phyloP scores from a whole-genome alignment of 2,797 vertebrate species.

The Anolis apletophallus region DNA sequence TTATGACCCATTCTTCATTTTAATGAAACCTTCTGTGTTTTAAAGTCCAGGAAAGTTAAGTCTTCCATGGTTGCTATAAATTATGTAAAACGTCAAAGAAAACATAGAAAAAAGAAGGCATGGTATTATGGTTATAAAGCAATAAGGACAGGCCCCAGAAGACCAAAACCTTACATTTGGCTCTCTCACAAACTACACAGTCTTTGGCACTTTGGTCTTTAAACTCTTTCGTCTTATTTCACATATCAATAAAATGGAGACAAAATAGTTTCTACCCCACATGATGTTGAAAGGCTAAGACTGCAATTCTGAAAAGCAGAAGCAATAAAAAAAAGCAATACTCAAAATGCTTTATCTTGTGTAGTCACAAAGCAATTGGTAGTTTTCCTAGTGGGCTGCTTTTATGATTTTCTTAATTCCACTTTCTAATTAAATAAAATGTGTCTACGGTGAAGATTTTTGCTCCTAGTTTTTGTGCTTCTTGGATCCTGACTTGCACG shows the following conservation, averaged over 20 bases:
- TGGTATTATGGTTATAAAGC: constrained; percentile 20
- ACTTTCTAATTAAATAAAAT: too few relatives aligned
- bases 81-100: constrained; percentile 24
- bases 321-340: neutral
- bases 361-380: neutral
- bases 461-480: too few relatives aligned
- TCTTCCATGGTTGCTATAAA: constrained; percentile 6
- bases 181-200: neutral
- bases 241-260: constrained; percentile 2
- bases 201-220: constrained; percentile 12
- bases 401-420: too few relatives aligned
- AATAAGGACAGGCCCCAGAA: neutral
- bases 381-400: too few relatives aligned
- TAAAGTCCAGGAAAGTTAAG: constrained; percentile 26
- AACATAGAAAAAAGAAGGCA: neutral
- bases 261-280: neutral
- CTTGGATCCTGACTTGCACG: too few relatives aligned
- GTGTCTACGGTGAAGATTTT: too few relatives aligned
- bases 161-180: neutral
- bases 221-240: constrained; percentile 1
- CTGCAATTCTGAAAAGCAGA: neutral
- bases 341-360: neutral
- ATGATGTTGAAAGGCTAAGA: constrained; percentile 4
- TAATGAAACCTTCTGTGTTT: constrained; percentile 24
- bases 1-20: constrained; percentile 21